Base-by-base conservation (phyloP, 2,797 vertebrate species). In the Aselliscus stoliczkanus region DNA sequence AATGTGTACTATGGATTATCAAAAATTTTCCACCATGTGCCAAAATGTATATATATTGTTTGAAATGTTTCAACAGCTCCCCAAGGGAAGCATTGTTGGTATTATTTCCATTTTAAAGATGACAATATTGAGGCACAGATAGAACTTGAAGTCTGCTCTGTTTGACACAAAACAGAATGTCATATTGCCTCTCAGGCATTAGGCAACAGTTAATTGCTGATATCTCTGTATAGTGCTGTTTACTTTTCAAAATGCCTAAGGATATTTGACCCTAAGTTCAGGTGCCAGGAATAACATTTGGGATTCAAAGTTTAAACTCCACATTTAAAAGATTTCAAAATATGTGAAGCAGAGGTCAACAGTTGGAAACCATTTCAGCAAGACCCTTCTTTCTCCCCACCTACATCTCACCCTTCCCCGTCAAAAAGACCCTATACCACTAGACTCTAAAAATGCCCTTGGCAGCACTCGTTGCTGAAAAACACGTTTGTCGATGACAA, bases 311-410 rank as follows among this genome's bases (percentile, higher is more conserved):
- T 97, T 93, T 94, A 90, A 97, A 94, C 47, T 90, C 34, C 44
- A 85, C 50, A 47, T 83, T 88, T 94, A 88, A 95, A 94, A 96
- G 12, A n/a, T 90, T 96, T 97, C 81, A 96, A 95, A 95, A 88
- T 62, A 95, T 70, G 17, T 89, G 84, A 92, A 82, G n/a, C 21
- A 96, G 39, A 89, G 27, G 56, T 92, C 72, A 95, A 85, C 21
- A 86, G 50, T 69, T 90, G 39, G 47, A 77, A 94, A 95, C 91
- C 37, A 62, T 90, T 97, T 90, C 69, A 85, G 39, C 23, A 95
- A 96, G 47, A 90, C 2, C 4, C 17, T 2, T 77, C 29, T 94
- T 67, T 17, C 11, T 96, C 9, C 47, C 47, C 42, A 91, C 31
- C 52, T 29, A 90, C 18, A 60, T 75, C 25, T 94, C 47, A 96